Evolutionary conservation across 1,140 invertebrate species (phyloP).

Genomic region (Dinothrombium tinctorium): DNA sequence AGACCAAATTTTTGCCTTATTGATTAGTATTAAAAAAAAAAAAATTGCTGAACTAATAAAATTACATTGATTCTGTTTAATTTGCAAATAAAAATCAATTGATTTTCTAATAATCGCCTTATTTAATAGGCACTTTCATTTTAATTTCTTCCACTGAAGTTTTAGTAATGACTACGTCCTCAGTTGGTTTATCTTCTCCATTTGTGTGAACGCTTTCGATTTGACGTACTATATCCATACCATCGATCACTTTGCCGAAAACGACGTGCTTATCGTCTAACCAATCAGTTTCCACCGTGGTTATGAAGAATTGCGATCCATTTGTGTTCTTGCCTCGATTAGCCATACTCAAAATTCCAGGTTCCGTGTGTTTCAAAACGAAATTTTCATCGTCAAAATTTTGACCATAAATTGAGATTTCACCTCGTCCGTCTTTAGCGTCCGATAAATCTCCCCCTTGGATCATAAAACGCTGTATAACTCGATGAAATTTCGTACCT

Average conservation of each 20-base stretch:
- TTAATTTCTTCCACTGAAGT: neutral
- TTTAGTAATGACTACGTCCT: slow-evolving; percentile 2
- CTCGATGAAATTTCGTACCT: slow-evolving; percentile 29
- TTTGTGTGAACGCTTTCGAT: slow-evolving; percentile 20
- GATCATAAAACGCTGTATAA: slow-evolving; percentile 18
- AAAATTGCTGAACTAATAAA: no score
- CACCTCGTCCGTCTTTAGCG: slow-evolving; percentile 76
- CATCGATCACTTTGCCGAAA: slow-evolving; percentile 39
- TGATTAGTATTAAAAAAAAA: no score
- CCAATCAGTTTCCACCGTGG: slow-evolving; percentile 52
- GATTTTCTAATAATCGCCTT: no score
- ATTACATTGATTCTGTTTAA: no score
- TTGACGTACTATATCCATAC: slow-evolving; percentile 41
- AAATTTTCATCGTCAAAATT: slow-evolving; percentile 31
- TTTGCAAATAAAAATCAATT: no score
- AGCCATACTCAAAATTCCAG: slow-evolving; percentile 30
- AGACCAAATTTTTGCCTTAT: no score
- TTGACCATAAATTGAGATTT: slow-evolving; percentile 27
- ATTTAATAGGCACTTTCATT: no score
- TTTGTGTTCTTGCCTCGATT: slow-evolving; percentile 32
- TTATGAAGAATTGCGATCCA: slow-evolving; percentile 43
- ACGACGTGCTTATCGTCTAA: slow-evolving; percentile 49
- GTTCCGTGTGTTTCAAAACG: slow-evolving; percentile 27
- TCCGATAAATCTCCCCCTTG: slow-evolving; percentile 51
- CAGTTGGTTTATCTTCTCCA: slow-evolving; percentile 5